Conservation (phyloP, 1,140 invertebrate species). For the Panagrolaimus sp. region DNA sequence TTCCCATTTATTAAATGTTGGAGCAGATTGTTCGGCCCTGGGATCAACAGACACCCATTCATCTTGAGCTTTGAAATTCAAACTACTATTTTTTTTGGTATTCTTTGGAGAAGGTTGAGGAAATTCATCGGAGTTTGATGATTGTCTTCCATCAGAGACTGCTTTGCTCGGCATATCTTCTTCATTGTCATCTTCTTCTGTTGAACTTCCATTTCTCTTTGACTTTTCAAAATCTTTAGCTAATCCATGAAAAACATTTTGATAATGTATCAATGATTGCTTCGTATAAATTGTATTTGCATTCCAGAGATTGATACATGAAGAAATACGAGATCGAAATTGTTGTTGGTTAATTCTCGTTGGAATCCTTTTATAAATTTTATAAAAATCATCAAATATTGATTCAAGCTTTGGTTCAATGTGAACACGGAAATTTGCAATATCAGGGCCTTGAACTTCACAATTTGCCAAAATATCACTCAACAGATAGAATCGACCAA, state of each 20-base stretch:
- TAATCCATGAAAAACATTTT: slow-evolving; percentile 81
- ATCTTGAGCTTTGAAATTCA: not conserved
- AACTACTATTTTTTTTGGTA: not conserved
- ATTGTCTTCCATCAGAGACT: not conserved
- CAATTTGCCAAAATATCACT: slow-evolving; percentile 97
- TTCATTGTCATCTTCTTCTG: not conserved
- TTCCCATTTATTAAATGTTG: slow-evolving; percentile 5
- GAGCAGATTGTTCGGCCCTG: not conserved
- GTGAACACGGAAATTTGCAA: slow-evolving; percentile 85
- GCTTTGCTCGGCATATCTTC: slow-evolving; percentile 9
- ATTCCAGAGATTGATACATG: slow-evolving; percentile 90
- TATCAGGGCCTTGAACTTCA: slow-evolving; percentile 83
- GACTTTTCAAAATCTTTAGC: not conserved
- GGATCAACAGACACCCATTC: not conserved
- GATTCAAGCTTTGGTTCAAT: slow-evolving; percentile 79
- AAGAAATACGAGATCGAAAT: slow-evolving; percentile 87
- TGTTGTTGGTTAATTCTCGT: slow-evolving; percentile 88
- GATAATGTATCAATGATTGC: slow-evolving; percentile 81
- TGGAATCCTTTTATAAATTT: slow-evolving; percentile 73
- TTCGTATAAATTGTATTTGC: slow-evolving; percentile 94
- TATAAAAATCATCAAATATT: slow-evolving; percentile 78
- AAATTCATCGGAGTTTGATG: slow-evolving; percentile 18
- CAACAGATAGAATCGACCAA: slow-evolving; percentile 85
- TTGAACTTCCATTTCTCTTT: slow-evolving; percentile 31
- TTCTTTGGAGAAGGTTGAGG: slow-evolving; percentile 10